A percentile compares a stretch with the other conserved stretches of the same genome.
phyloP scores from a whole-genome alignment of 1,140 invertebrate species.

The Trichomalopsis sarcophagae region DNA sequence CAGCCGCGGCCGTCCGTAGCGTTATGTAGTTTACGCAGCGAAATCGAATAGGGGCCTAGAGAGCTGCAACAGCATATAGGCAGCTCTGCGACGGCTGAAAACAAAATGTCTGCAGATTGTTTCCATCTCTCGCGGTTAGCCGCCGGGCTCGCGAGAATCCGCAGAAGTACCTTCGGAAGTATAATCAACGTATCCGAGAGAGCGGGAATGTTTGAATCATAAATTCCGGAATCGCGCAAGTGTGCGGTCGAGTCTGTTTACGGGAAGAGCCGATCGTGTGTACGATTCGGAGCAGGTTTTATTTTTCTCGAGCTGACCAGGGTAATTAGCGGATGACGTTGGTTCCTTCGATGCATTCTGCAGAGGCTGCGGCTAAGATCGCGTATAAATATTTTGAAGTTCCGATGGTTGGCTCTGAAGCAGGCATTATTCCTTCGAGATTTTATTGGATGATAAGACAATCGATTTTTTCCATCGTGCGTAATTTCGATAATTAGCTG shows the following conservation, averaged over 20 bases:
- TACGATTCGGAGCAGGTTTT: neutral
- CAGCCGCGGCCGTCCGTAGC: neutral
- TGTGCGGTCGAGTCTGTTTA: neutral
- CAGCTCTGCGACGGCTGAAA: neutral
- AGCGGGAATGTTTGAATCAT: slow-evolving; percentile 12
- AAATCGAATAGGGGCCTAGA: neutral
- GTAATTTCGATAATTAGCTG: neutral
- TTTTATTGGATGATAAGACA: too few relatives aligned
- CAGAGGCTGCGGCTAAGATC: too few relatives aligned
- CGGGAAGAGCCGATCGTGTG: neutral
- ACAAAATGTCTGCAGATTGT: slow-evolving; percentile 41
- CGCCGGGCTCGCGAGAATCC: neutral
- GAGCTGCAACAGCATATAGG: neutral
- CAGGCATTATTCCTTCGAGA: too few relatives aligned
- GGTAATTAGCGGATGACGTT: too few relatives aligned
- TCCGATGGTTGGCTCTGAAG: too few relatives aligned
- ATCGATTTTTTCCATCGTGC: too few relatives aligned
- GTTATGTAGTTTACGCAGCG: slow-evolving; percentile 14
- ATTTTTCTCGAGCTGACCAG: too few relatives aligned
- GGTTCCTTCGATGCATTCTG: too few relatives aligned
- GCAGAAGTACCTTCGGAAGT: slow-evolving; percentile 16
- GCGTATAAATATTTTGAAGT: neutral
- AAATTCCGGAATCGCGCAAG: slow-evolving; percentile 28
- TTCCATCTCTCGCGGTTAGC: slow-evolving; percentile 14
- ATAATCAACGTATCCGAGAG: slow-evolving; percentile 17